Evolutionary conservation across 2,888 invertebrate species (phyloP), one percentile per base, ranked within the genome.

Genomic region (Parnassius glacialis): DNA sequence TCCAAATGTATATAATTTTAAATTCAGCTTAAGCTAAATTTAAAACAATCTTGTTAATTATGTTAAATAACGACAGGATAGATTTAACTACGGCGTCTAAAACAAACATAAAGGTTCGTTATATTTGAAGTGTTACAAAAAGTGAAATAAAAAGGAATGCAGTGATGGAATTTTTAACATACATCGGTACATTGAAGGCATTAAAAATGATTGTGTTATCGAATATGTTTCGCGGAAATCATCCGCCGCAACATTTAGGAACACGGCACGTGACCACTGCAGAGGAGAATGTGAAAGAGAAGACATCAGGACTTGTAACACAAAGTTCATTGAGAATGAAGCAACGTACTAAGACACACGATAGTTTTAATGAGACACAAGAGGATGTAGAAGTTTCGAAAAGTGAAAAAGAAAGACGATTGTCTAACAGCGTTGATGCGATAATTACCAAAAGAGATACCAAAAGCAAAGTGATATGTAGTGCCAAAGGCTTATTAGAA

Each of bases 401-500:
- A 67, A 84, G 80, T 74, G 78, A 76, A 71, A 81, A 79, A 67
- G 85, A 87, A 65, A 88, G 84, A 74, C 79, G 87, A 72, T 80
- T 87, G 47, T 90, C 90, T 34, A 86, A 74, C 67, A 90, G 91
- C 78, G 87, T 88, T 52, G 90, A 90, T 70, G 83, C 87, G 59
- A 85, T 90, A 66, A 75, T 83, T 64, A 76, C 78, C 64, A 82
- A 79, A 68, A 84, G 80, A 71, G 85, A 90, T 77, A 75, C 79
- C 76, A 85, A 84, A 80, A 83, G 81, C 77, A 88, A 86, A 85
- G 91, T 91, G 85, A 89, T 90, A 86, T 84, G 87, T 74, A 91
- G 90, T 90, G 89, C 91, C 90, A 91, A 91, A 90, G 91, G 91
- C 84, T 84, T 91, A 81, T 83, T 91, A 88, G 91, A 91, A 83